Base-by-base conservation (phyloP, 2,797 vertebrate species). In the Buphagus erythrorhynchus region DNA sequence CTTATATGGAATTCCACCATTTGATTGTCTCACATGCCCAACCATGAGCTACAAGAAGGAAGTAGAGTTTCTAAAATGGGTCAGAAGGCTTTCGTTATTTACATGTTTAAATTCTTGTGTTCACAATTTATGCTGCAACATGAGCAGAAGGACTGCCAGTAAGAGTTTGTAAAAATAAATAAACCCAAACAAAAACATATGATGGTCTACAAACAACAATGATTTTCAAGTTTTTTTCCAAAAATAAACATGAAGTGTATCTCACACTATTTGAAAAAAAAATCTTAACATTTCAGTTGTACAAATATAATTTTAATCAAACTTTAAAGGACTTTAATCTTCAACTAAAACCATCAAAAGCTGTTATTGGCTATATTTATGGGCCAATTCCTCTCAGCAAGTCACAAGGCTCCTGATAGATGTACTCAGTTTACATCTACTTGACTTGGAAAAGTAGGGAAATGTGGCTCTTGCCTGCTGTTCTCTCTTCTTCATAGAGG, bases 361-460 rank as follows among this genome's bases (percentile, higher is more conserved):
- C 10, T 61, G 15, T 85, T 66, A 40, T 6, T 48, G 8, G 7
- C 19, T 73, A 2, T 26, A 65, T 65, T 49, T 45, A 17, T 25
- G 16, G 10, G 15, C 11, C 48, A 87, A 38, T 74, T 77, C 28
- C 13, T 67, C 42, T 69, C 58, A 68, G 6, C 31, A 85, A 79
- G 9, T 65, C 48, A 48, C 0, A 0, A 40, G 15, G 22, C 10
- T 16, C 12, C 63, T 65, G 26, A 38, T 4, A 61, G 15, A 51
- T 46, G 16, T 13, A 18, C 1, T 62, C 38, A 68, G 17, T 90
- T 88, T 68, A 21, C 16, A 77, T 22, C 19, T 36, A 45, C 14
- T 48, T 48, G 29, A 75, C 43, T 22, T 69, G 35, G 49, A 77
- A 79, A 75, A 15, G 12, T 33, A 42, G 14, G 8, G 24, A 51